Evolutionary conservation across 2,888 invertebrate species (phyloP), one percentile per base, ranked within the genome.

Genomic region (Ophion slaviceki): DNA sequence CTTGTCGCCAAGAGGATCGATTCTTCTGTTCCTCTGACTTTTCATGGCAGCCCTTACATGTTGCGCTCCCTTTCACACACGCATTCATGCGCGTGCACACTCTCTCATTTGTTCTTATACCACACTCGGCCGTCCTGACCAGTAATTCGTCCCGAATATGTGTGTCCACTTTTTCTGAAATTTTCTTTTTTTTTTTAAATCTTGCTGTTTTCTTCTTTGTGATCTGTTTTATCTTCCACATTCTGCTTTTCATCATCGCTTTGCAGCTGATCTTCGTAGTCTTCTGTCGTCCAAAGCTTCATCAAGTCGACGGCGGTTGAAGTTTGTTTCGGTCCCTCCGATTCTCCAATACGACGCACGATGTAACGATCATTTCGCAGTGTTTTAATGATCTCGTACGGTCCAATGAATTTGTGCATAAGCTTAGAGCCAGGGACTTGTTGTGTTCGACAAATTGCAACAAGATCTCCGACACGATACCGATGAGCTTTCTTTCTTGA

Each of bases 71-170:
- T 28, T 28, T 28, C 28, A 28, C 28, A 28, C 28, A 28, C 28
- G 28, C 28, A 28, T 28, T 28, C 28, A 28, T 28, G 2, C 28
- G 28, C 28, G 28, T 28, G 28, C 28, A 28, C 28, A 3, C 28
- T 28, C 28, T 28, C 28, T 28, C 28, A 28, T 28, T 28, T 28
- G 28, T 28, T 28, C 28, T 28, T 28, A 28, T 28, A 28, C 28
- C 28, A 28, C 28, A 28, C 24, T 62, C 62, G 62, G 62, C 62
- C 24, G 62, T 62, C 62, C 62, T 62, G 62, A 62, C 62, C 20
- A 28, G 24, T 10, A 20, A n/a, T 62, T 62, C 62, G 62, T 62
- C 24, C n/a, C 24, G n/a, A 62, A n/a, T 62, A 3, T 62, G 4
- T 24, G 10, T 20, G 24, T 62, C 10, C 20, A n/a, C 24, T 62